Evolutionary conservation across 2,888 invertebrate species (phyloP).

Genomic region (Vannuccia rotundouncinata): DNA sequence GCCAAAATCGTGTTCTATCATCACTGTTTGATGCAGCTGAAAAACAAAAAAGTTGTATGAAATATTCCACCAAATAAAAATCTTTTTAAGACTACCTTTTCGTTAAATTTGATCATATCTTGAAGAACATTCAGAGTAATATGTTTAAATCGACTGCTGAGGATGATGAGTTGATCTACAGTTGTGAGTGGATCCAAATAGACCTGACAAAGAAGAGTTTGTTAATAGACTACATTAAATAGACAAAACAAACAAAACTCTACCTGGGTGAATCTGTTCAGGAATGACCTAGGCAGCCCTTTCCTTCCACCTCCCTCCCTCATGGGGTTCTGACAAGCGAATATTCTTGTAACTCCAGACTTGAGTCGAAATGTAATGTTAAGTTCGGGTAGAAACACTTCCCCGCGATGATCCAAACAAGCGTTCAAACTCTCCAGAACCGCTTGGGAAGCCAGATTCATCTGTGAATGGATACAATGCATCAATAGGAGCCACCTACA

Average conservation of each 20-base stretch:
- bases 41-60: too few relatives aligned
- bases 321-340: conserved; percentile 94
- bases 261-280: conserved; percentile 92
- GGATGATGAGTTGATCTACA: conserved; percentile 65
- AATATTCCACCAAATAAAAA: too few relatives aligned
- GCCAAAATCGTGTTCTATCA: conserved; percentile 63
- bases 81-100: conserved; percentile 57
- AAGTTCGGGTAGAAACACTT: conserved; percentile 88
- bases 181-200: conserved; percentile 63
- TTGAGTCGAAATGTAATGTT: conserved; percentile 72
- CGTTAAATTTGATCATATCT: conserved; percentile 73
- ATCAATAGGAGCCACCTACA: neutral
- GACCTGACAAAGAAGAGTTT: conserved; percentile 58
- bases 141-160: conserved; percentile 64
- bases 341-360: conserved; percentile 72
- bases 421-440: conserved; percentile 97
- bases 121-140: conserved; percentile 63
- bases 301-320: conserved; percentile 89
- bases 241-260: too few relatives aligned
- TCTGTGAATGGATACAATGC: conserved; percentile 50
- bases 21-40: conserved; percentile 48
- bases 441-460: conserved; percentile 94
- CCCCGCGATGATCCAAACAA: conserved; percentile 91
- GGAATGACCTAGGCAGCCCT: conserved; percentile 88
- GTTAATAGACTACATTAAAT: too few relatives aligned